Evolutionary conservation across 1,140 invertebrate genomes (phyloP).

Genomic region (Rhopalosiphum maidis): DNA sequence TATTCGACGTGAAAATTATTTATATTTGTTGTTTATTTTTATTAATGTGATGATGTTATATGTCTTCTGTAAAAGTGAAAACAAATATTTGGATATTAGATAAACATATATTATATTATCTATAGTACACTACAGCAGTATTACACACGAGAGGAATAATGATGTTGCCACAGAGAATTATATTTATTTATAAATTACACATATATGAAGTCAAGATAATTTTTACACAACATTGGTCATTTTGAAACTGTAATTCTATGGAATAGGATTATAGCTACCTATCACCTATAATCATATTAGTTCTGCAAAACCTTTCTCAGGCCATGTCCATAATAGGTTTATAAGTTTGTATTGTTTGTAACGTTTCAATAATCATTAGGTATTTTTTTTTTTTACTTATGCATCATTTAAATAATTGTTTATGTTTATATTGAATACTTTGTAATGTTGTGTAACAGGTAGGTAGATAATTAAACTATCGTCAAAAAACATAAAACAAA

Average conservation of each 20-base stretch:
- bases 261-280: not conserved
- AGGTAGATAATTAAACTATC: not conserved
- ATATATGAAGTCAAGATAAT: not conserved
- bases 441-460: not conserved
- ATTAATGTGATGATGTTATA: too few species aligned
- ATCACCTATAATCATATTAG: not conserved
- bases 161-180: not conserved
- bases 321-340: too few species aligned
- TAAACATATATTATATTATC: not conserved
- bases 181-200: not conserved
- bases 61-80: too few species aligned
- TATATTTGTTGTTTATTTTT: not conserved
- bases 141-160: not conserved
- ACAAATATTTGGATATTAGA: not conserved
- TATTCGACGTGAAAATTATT: not conserved
- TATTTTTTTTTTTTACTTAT: too few species aligned
- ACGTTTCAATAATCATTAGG: too few species aligned
- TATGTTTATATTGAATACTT: not conserved
- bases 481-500: not conserved
- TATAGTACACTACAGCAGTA: not conserved
- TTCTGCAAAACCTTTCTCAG: too few species aligned
- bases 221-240: not conserved
- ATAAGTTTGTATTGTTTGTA: too few species aligned
- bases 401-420: too few species aligned
- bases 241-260: not conserved